Evolutionary conservation across 2,888 invertebrate species (phyloP), one percentile per base, ranked within the genome.

Genomic region (Tinea trinotella): DNA sequence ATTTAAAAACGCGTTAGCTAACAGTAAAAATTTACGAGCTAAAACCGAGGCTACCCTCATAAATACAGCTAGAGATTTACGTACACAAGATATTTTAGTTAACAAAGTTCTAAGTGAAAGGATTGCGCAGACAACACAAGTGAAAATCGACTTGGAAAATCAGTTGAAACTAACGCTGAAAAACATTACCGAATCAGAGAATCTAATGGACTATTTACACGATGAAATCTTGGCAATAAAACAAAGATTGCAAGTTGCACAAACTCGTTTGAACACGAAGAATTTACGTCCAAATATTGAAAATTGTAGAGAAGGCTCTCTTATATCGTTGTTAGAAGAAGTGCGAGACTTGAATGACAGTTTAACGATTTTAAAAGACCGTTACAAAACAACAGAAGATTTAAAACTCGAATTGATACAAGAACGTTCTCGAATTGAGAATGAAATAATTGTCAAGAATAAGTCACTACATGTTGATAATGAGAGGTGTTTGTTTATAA

Each of bases 71-170:
- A 87, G 93, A 58, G 95, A 96, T 75, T 84, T 96, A 55, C 88
- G 94, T 10, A 88, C 91, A 1, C 95, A 96, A 79, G 94, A 94
- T 1, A 93, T 94, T 61, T 84, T 87, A 49, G 93, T 96, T 0
- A 95, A 96, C 66, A 87, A 90, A 40, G 91, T 92, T 0, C 74
- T 97, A 55, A 87, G 89, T 4, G 88, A 90, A 59, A 88, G 93
- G 52, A 91, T 95, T 50, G 90, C 91, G 3, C 90, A 93, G 62
- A 91, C 92, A 0, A 92, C 94, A 68, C 92, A 93, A 73, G 90
- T 93, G 9, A 88, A 92, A 59, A 87, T 84, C 2, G 88, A 89
- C 62, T 76, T 96, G 59, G 92, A 93, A 68, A 89, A 90, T 58
- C 92, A 94, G 65, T 73, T 92, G 20, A 78, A 88, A 58, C 78